Percentiles rank a stretch among this genome's conserved stretches.
These are phyloP conservation scores for Eupeodes latifasciatus DNA, from an alignment of 2,888 invertebrate species.

Conservation along the genomic window DNA sequence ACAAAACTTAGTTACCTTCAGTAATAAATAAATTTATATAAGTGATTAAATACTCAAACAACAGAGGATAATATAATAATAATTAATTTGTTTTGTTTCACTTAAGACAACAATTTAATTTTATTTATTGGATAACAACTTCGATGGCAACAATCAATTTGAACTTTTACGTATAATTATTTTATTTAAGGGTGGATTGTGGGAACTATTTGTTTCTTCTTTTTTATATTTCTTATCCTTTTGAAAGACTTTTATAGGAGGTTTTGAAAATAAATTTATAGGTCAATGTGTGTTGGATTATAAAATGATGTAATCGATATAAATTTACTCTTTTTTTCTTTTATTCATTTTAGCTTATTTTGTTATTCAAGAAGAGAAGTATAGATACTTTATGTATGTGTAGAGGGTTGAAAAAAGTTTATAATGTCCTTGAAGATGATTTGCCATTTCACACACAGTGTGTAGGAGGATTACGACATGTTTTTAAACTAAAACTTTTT, in stretches of 20 bases:
- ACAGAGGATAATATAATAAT: background rate
- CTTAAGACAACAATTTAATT: background rate
- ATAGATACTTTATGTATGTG: background rate
- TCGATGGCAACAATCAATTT: background rate
- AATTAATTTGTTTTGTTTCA: background rate
- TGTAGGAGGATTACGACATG: slow-evolving; percentile 26
- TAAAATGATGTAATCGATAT: slow-evolving; percentile 64
- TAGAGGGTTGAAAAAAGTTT: slow-evolving; percentile 30
- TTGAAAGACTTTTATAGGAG: slow-evolving; percentile 23
- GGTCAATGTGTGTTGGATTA: slow-evolving; percentile 54
- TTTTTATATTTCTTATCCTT: background rate
- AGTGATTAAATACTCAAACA: background rate
- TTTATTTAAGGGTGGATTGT: background rate
- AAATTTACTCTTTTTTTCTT: slow-evolving; percentile 30
- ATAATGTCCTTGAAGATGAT: slow-evolving; percentile 30
- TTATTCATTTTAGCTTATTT: slow-evolving; percentile 20
- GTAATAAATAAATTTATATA: slow-evolving; percentile 1
- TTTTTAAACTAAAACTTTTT: background rate
- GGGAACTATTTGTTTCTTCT: background rate
- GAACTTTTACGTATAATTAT: background rate
- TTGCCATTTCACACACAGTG: background rate
- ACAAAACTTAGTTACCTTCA: background rate
- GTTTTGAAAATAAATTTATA: slow-evolving; percentile 51
- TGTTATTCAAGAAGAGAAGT: background rate
- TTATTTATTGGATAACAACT: background rate